Base-by-base conservation (phyloP, 2,113 vertebrate species). In the Helogale parvula region DNA sequence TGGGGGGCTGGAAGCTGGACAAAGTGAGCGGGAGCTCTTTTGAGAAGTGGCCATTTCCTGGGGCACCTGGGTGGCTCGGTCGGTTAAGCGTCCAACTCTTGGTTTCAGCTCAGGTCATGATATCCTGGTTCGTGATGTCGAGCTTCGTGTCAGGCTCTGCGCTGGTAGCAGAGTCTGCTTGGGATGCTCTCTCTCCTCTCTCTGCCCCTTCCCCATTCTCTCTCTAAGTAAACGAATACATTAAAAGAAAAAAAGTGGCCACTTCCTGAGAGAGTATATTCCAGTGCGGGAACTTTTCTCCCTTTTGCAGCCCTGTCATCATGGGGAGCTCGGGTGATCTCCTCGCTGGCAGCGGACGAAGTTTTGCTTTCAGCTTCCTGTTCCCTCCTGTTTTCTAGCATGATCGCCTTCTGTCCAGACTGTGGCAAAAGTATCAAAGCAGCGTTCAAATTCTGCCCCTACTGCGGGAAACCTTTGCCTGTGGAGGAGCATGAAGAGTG, bases 361-460 rank as follows among this genome's bases (percentile, higher is more conserved):
- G 25, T 33, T 94, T 97, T 33, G 31, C 41, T 69, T 80, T 88
- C 90, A 38, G 52, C 52, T 52, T 92, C 13, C 54, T 69, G 27
- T 31, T 74, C 11, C 66, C 19, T 84, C 52, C 31, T 77, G 1
- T 96, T 83, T 97, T 92, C 15, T 93, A 98, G 98, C 88, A 99
- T 99, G 99, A 92, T 97, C 85, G 97, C 98, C 81, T 99, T 99
- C 98, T 99, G 99, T 96, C 99, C 99, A 23, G 98, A 98, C 1
- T 99, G 99, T 98, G 99, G 99, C 92, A 88, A 98, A 72, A 98
- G 98, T 96, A 93, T 99, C 54, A 95, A 99, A 96, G 96, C 98
- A 7, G 47, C 80, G 0, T 99, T 99, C 97, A 99, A 97, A 45
- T 99, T 99, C 94, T 99, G 99, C 96, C 99, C 99, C 0, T 98